Evolutionary conservation across 1,140 invertebrate genomes (phyloP), one percentile per base, ranked within the genome.

Genomic region (Nylanderia fulva): DNA sequence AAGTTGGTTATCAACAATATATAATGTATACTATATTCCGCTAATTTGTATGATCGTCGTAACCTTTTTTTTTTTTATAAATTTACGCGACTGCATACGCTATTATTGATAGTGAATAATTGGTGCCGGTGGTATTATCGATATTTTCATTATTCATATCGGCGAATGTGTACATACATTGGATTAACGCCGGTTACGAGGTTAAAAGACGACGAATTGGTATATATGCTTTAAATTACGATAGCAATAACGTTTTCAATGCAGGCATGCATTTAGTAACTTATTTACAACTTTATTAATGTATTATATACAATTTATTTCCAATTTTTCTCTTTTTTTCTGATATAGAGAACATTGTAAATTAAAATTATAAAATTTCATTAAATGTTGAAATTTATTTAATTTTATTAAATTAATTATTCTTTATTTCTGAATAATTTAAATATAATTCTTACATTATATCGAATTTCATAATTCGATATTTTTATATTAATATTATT

Each of bases 1-100:
- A 54, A 63, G 82, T 76, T 87, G 64, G 66, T 52, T 77, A 77
- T 76, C 68, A 63, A 80, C 52, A 84, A 87, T 75, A 61, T n/a
- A n/a, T n/a, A n/a, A n/a, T n/a, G n/a, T n/a, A n/a, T 52, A 58
- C 54, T 52, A 74, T 58, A 64, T 71, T 85, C 75, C 61, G 83
- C 77, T 88, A 80, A 85, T 88, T 64, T 64, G 24, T 39, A 15
- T 39, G 18, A 42, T 15, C 9, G n/a, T 79, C 13, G 21, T 79
- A 36, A 66, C 68, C 68, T 79, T 48, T 48, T 52, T 56, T 79
- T 79, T 48, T 42, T 42, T 42, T 42, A 9, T 1, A 24, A 45
- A 54, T 68, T 54, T 13, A 2, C 36, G 13, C 18, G 29, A 56
- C n/a, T 61, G 11, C 58, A 13, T 56, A 54, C 1, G 36, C 33